phyloP scores from a whole-genome alignment of 2,888 invertebrate species.

The Antheraea assamensis region DNA sequence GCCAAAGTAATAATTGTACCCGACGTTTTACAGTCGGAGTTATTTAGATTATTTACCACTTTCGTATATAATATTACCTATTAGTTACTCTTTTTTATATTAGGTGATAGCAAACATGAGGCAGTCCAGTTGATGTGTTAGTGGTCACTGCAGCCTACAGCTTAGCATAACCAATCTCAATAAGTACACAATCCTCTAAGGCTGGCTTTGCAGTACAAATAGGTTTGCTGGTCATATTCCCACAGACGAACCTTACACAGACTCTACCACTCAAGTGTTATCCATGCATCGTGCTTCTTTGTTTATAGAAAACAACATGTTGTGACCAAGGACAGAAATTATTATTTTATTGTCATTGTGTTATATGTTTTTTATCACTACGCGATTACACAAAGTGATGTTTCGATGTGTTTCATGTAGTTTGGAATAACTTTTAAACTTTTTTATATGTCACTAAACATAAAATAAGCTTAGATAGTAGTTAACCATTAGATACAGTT shows the following conservation, averaged over 20 bases:
- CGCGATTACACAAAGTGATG: neutral
- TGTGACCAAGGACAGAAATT: neutral
- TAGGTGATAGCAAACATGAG: too few relatives aligned
- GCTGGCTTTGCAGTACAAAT: too few relatives aligned
- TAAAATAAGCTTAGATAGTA: slow-evolving; percentile 17
- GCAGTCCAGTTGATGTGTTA: too few relatives aligned
- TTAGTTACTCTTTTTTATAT: neutral
- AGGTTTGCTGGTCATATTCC: too few relatives aligned
- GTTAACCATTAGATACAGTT: neutral
- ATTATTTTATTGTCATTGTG: too few relatives aligned
- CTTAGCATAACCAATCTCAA: too few relatives aligned
- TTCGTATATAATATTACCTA: neutral
- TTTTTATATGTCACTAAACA: neutral
- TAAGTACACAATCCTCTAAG: too few relatives aligned
- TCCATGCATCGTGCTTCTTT: neutral
- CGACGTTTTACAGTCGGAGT: too few relatives aligned
- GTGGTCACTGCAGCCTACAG: neutral
- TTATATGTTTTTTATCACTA: neutral
- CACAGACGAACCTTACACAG: too few relatives aligned
- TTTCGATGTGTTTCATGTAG: neutral
- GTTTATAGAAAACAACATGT: neutral
- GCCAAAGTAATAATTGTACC: too few relatives aligned
- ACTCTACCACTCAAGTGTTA: too few relatives aligned
- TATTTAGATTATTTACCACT: neutral
- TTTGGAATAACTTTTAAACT: too few relatives aligned